Percentiles rank a stretch among this genome's conserved stretches.
phyloP scores from a whole-genome alignment of 2,888 invertebrate species.

The Ametastegia equiseti region DNA sequence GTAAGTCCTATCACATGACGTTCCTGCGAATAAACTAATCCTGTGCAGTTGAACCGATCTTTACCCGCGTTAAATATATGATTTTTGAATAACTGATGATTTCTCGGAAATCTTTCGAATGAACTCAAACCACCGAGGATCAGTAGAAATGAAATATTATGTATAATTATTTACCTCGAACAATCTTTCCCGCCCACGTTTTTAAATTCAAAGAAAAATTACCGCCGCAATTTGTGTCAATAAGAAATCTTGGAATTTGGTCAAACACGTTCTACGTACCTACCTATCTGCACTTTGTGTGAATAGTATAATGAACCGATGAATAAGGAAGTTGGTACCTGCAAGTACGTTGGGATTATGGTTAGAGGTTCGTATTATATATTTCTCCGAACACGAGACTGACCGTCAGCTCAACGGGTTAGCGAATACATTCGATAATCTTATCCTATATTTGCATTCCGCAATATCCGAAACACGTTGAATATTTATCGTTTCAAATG shows the following conservation, averaged over 20 bases:
- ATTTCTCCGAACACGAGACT: neutral
- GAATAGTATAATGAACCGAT: conserved; percentile 4
- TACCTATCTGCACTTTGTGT: no score
- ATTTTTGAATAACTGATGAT: conserved; percentile 3
- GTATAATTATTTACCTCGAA: neutral
- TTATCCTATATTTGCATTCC: neutral
- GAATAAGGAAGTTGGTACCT: neutral
- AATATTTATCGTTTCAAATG: neutral
- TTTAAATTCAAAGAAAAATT: conserved; percentile 17
- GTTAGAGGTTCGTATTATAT: neutral
- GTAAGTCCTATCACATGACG: neutral
- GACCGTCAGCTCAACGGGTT: neutral
- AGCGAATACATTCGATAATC: neutral
- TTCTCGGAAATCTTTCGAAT: neutral
- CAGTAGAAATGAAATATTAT: neutral
- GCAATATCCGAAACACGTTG: neutral
- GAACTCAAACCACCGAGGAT: neutral
- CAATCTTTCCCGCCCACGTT: conserved; percentile 25
- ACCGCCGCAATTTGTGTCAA: neutral
- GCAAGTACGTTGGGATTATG: neutral
- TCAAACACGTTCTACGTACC: neutral
- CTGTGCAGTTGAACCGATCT: neutral
- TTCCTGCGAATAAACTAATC: neutral
- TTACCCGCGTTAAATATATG: neutral
- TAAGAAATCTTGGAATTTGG: conserved; percentile 17